Conservation (phyloP, 2,113 vertebrate genomes). For the Callorhinus ursinus region DNA sequence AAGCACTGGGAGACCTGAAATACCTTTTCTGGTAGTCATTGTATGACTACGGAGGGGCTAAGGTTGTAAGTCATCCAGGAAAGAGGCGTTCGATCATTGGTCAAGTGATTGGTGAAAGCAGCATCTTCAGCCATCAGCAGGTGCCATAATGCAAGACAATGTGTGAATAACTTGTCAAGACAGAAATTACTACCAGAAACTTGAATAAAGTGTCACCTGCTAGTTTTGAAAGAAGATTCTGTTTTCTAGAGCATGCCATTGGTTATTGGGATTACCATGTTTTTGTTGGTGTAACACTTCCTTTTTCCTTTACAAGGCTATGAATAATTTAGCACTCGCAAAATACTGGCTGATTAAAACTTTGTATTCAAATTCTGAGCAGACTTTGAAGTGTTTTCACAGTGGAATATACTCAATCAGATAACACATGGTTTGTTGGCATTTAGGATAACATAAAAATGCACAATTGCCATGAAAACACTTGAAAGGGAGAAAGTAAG, state of each 20-base stretch:
- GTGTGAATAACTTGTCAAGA: neutral
- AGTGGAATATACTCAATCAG: neutral
- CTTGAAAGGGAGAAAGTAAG: neutral
- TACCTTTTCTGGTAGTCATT: neutral
- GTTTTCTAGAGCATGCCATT: neutral
- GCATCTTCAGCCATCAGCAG: too few species aligned
- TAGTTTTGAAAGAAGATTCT: neutral
- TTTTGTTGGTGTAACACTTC: neutral
- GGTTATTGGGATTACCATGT: neutral
- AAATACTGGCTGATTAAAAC: neutral
- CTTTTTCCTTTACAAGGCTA: neutral
- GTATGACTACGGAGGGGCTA: too few species aligned
- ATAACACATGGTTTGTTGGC: neutral
- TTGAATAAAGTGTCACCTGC: neutral
- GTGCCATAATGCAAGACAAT: neutral
- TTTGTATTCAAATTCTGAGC: neutral
- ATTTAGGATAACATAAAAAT: neutral
- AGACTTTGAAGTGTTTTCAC: neutral
- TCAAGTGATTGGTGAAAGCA: neutral
- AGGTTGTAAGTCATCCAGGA: too few species aligned
- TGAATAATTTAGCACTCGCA: neutral
- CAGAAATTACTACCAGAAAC: neutral
- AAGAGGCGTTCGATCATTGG: neutral
- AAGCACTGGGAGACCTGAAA: neutral
- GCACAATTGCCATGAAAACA: neutral